Base-by-base conservation (phyloP, 1,140 invertebrate species). In the Anastrepha obliqua region DNA sequence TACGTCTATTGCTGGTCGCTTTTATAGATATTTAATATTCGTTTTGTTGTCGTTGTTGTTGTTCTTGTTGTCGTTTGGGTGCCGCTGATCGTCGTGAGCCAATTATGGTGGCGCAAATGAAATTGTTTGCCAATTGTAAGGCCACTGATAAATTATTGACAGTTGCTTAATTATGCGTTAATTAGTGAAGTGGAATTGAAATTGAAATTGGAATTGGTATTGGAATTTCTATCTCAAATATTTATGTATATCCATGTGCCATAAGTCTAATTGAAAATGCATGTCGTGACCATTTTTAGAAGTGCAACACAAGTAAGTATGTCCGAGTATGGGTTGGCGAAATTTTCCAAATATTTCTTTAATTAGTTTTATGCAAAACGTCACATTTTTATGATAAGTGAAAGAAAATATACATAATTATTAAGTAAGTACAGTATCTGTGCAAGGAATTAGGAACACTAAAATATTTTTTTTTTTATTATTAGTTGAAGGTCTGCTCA, bases 111-210 rank as follows among this genome's bases (percentile, higher is more conserved):
- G 74, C 47, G 74, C 74, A 81, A 81, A 81, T 81, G 74, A 81
- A 81, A 81, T 81, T 81, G 74, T 81, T 81, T 81, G 74, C 74
- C 74, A 81, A 81, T 81, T 81, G 47, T 81, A 81, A 81, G 74
- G 74, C 74, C 74, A 81, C 74, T 29, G 74, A 81, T 81, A 81
- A 81, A 81, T 81, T 81, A 81, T 58, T 81, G 74, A 81, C 74
- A 81, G 47, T 81, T 81, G 74, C 47, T 81, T 81, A 81, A 81
- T 81, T 81, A 81, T 81, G 74, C 74, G 47, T 81, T 81, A 81
- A 81, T 81, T 81, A 81, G 74, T 58, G 74, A 55, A 29, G 74
- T 81, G 74, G 74, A 81, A 58, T 81, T 81, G 74, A 55, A 81
- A 81, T 81, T 55, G 74, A 81, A 81, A 81, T 81, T 81, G 74